These are phyloP conservation scores for Phycodurus eques DNA, from an alignment of 2,113 vertebrate species.

Conservation along the genomic window DNA sequence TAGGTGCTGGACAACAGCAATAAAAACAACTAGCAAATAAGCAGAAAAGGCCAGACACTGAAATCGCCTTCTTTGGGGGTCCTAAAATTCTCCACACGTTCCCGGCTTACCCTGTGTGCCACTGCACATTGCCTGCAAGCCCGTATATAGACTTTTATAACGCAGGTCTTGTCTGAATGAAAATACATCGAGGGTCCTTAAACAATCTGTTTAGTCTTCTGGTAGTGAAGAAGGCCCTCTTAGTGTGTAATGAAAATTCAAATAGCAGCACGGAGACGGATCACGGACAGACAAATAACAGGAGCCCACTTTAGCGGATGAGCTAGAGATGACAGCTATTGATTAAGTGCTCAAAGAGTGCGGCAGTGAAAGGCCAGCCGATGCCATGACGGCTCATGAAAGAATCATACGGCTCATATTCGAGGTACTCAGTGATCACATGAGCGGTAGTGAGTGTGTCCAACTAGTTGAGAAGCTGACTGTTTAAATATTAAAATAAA, in stretches of 20 bases:
- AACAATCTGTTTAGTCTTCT: constrained; percentile 70
- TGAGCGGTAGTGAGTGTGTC: constrained; percentile 37
- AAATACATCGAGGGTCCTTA: constrained; percentile 60
- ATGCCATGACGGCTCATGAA: constrained; percentile 62
- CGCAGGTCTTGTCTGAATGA: constrained; percentile 47
- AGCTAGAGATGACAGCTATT: constrained; percentile 73
- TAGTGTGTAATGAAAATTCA: constrained; percentile 66
- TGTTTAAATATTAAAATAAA: constrained; percentile 38
- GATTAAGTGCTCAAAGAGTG: constrained; percentile 70
- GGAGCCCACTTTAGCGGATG: constrained; percentile 62
- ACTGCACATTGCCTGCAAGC: constrained; percentile 39
- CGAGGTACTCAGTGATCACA: constrained; percentile 49
- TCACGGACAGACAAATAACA: constrained; percentile 54
- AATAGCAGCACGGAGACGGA: constrained; percentile 65
- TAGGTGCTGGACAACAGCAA: constrained; percentile 62
- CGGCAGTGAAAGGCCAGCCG: constrained; percentile 57
- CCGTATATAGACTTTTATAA: constrained; percentile 60
- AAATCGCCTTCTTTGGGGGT: constrained; percentile 52
- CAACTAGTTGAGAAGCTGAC: constrained; percentile 26
- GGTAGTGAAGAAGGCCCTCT: constrained; percentile 58
- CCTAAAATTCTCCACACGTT: constrained; percentile 50
- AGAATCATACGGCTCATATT: constrained; percentile 58
- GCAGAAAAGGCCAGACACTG: constrained; percentile 53
- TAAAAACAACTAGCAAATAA: constrained; percentile 70
- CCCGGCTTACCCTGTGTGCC: constrained; percentile 37